Evolutionary conservation across 2,888 invertebrate genomes (phyloP).

Genomic region (Zaprionus bogoriensis): DNA sequence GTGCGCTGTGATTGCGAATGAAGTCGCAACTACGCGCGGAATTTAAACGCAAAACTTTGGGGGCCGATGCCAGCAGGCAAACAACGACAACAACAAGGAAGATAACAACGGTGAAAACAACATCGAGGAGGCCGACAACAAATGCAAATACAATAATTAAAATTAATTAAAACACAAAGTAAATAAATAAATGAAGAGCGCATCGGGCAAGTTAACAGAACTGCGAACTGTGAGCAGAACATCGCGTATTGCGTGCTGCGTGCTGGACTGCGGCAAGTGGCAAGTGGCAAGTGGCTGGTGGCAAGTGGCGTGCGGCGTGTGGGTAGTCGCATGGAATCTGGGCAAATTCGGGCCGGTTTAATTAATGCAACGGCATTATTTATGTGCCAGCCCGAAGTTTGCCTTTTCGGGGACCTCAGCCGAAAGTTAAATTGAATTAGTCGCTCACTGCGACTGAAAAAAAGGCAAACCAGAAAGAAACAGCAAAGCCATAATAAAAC

Average conservation of each 20-base stretch:
- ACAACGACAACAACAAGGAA: conserved; percentile 3
- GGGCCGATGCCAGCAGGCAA: background rate
- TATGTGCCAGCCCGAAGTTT: conserved; percentile 47
- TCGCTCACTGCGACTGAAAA: conserved; percentile 38
- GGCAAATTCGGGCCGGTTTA: conserved; percentile 40
- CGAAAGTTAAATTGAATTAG: conserved; percentile 67
- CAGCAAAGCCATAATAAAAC: background rate
- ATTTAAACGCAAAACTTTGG: background rate
- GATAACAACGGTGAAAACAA: conserved; percentile 2
- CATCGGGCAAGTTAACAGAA: conserved; percentile 9
- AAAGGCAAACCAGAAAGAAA: background rate
- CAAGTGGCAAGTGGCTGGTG: background rate
- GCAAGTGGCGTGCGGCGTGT: background rate
- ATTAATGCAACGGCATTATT: conserved; percentile 70
- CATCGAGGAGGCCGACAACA: conserved; percentile 3
- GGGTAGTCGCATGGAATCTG: conserved; percentile 20
- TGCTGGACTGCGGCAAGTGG: background rate
- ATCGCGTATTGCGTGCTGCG: no score
- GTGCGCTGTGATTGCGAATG: background rate
- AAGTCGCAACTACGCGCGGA: background rate
- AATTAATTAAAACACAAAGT: conserved; percentile 59
- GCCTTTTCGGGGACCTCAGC: conserved; percentile 29
- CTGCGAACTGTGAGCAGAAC: background rate
- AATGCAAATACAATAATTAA: conserved; percentile 69
- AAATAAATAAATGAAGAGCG: conserved; percentile 54